Conservation (phyloP, 2,797 vertebrate species). For the Melanotaenia trifasciata region DNA sequence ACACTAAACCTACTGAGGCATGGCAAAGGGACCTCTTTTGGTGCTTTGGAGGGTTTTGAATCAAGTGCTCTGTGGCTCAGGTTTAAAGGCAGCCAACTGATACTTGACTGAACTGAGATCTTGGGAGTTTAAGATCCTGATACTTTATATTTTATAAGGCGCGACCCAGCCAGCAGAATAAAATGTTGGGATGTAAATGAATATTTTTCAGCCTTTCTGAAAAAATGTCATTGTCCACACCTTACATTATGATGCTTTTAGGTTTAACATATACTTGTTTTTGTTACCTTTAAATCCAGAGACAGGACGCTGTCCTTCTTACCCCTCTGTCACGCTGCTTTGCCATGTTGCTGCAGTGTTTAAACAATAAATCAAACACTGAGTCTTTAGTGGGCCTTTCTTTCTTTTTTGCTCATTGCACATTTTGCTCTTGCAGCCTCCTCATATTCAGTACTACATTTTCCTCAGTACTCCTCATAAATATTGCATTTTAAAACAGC, state of each 20-base stretch:
- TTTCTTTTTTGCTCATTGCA: background rate
- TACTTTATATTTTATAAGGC: background rate
- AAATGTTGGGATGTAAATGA: background rate
- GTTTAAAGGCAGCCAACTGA: background rate
- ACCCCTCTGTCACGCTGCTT: background rate
- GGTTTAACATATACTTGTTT: background rate
- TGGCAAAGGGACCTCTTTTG: background rate
- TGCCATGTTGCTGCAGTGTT: background rate
- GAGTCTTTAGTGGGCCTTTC: background rate
- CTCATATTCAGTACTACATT: too few relatives aligned
- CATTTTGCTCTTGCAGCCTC: background rate
- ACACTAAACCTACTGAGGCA: background rate
- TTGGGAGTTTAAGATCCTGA: background rate
- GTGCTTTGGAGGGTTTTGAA: background rate
- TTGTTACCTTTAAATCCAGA: background rate
- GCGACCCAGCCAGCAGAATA: background rate
- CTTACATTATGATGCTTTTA: background rate
- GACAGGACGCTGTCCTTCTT: background rate
- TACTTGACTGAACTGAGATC: background rate
- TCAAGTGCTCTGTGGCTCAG: background rate
- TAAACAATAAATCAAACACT: background rate
- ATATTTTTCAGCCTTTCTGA: too few relatives aligned
- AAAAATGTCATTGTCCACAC: background rate
- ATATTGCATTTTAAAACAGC: background rate
- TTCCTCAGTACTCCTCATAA: background rate